Base-by-base conservation (phyloP, 2,113 vertebrate genomes). In the Narcine bancroftii region DNA sequence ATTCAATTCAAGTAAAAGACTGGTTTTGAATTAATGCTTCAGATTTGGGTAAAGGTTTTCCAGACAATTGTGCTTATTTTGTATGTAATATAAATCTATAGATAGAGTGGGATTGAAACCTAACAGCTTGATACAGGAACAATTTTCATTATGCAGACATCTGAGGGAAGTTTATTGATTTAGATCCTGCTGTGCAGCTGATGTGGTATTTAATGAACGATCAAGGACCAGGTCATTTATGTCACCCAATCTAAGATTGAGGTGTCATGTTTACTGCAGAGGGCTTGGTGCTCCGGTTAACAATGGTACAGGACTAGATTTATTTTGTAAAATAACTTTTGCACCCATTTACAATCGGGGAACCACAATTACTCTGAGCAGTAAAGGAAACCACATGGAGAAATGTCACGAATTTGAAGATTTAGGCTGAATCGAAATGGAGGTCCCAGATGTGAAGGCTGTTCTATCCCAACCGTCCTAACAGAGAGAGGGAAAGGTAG, bases 161-260 rank as follows among this genome's bases (percentile, higher is more conserved):
- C 45, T 39, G 36, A 45, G 39, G 6, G 10, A 47, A 29, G 42
- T 91, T 24, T 10, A 69, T 47, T 89, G 87, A 66, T 15, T 47
- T 45, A 1, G 56, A 29, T 19, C 36, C 24, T 89, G 36, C 60
- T 89, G 63, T 66, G 19, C 7, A 47, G 45, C 39, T 79, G 79
- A 24, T 83, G 79, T 83, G 39, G n/a, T 45, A 77, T 42, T 77
- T 85, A 56, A 85, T n/a, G 24, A 85, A 53, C 56, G 81, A 56
- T 56, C 81, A 85, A 29, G 26, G 50, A 56, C 29, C 47, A n/a
- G 47, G 29, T 39, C 65, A 89, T 89, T 63, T 65, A 2, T 47
- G 50, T 6, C 2, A 53, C 10, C 26, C 33, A 79, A 77, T 26
- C 19, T 45, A 3, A 79, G 39, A 45, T 83, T 33, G 10, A 56